These are phyloP conservation scores for Ylistrum balloti DNA, from an alignment of 1,140 invertebrate genomes.

Conservation along the genomic window DNA sequence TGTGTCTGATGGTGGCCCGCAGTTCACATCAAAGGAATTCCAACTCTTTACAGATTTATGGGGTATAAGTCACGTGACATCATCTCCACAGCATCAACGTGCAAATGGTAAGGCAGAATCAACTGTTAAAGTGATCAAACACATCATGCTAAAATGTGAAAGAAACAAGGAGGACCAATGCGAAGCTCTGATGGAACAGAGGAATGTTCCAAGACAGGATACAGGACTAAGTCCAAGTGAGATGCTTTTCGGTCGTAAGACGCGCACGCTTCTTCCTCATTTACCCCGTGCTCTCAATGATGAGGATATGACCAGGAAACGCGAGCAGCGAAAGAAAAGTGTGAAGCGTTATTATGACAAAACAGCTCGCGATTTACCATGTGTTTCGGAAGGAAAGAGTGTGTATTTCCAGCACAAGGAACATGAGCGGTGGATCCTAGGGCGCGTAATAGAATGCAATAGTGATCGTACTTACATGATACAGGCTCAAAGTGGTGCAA, in stretches of 20 bases:
- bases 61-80: slow-evolving; percentile 59
- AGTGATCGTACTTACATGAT: slow-evolving; percentile 50
- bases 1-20: slow-evolving; percentile 48
- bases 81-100: slow-evolving; percentile 58
- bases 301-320: too few relatives aligned
- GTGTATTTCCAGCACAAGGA: slow-evolving; percentile 62
- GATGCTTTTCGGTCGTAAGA: slow-evolving; percentile 63
- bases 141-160: slow-evolving; percentile 62
- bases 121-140: slow-evolving; percentile 67
- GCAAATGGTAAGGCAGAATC: slow-evolving; percentile 70
- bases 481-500: slow-evolving; percentile 46
- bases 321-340: slow-evolving; percentile 4
- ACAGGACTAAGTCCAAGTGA: slow-evolving; percentile 64
- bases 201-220: slow-evolving; percentile 67
- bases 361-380: background rate
- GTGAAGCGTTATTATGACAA: slow-evolving; percentile 57
- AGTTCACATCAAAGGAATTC: slow-evolving; percentile 50
- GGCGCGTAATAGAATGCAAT: slow-evolving; percentile 42
- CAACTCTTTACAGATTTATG: slow-evolving; percentile 53
- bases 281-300: too few relatives aligned
- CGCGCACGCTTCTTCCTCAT: slow-evolving; percentile 60
- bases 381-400: background rate
- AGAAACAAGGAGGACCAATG: slow-evolving; percentile 53
- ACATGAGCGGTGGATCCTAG: slow-evolving; percentile 55
- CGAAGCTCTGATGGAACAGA: slow-evolving; percentile 61